A percentile compares a stretch with the other conserved stretches of the same genome.
phyloP scores from a whole-genome alignment of 2,888 invertebrate genomes.

The Ethmia dodecea region DNA sequence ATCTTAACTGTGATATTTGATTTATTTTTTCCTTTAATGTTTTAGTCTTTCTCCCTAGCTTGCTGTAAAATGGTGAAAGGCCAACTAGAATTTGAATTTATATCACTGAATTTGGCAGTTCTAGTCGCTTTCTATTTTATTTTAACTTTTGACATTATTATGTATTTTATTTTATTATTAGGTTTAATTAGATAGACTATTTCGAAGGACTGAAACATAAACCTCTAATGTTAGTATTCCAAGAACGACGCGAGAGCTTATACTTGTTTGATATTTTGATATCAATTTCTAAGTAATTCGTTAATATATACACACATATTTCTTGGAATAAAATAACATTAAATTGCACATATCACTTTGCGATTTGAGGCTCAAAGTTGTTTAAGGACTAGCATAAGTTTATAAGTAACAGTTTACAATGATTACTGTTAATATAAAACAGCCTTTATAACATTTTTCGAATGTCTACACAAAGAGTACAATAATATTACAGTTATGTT shows the following conservation, averaged over 20 bases:
- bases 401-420: constrained; percentile 35
- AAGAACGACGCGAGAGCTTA: constrained; percentile 4
- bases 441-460: constrained; percentile 63
- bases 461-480: constrained; percentile 58
- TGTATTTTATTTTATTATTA: constrained; percentile 37
- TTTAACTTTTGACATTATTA: constrained; percentile 57
- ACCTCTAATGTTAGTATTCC: constrained; percentile 19
- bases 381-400: constrained; percentile 43
- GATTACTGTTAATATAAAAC: not conserved
- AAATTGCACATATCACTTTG: constrained; percentile 53
- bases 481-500: constrained; percentile 58
- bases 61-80: constrained; percentile 27
- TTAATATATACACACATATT: too few species aligned
- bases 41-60: constrained; percentile 30
- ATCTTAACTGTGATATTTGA: constrained; percentile 23
- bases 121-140: constrained; percentile 39
- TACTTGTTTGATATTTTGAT: not conserved
- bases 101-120: constrained; percentile 31
- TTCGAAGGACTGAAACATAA: constrained; percentile 44
- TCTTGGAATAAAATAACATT: constrained; percentile 22
- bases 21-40: constrained; percentile 28
- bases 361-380: constrained; percentile 50
- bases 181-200: constrained; percentile 30
- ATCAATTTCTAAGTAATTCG: constrained; percentile 3
- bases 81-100: constrained; percentile 35